Evolutionary conservation across 2,888 invertebrate species (phyloP).

Genomic region (Watsonalla binaria): DNA sequence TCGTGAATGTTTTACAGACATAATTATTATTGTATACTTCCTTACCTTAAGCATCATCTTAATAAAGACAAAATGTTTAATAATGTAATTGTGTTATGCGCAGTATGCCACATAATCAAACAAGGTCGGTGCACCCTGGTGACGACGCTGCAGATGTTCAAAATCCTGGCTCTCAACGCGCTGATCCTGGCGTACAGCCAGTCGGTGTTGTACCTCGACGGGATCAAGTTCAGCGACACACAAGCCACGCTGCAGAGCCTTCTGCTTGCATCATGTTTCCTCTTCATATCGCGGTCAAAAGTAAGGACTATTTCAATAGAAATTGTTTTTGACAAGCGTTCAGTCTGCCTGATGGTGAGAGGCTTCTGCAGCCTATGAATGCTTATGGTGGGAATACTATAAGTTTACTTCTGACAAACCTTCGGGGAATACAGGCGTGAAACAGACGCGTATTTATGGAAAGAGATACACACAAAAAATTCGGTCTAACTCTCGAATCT

Average conservation of each 20-base stretch:
- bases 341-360: too few species aligned
- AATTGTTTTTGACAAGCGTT: too few species aligned
- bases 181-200: conserved; percentile 98
- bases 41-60: too few species aligned
- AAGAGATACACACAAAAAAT: too few species aligned
- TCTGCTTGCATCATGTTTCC: conserved; percentile 96
- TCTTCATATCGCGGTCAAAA: conserved; percentile 98
- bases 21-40: too few species aligned
- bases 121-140: conserved; percentile 99
- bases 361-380: too few species aligned
- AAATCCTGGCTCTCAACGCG: conserved; percentile 98
- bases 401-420: too few species aligned
- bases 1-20: too few species aligned
- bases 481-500: too few species aligned
- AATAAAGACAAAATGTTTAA: not conserved
- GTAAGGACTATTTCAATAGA: conserved; percentile 59
- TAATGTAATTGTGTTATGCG: not conserved
- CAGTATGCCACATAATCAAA: conserved; percentile 99
- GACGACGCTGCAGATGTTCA: conserved; percentile 99
- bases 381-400: too few species aligned
- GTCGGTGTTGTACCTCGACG: conserved; percentile 98
- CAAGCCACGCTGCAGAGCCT: conserved; percentile 99
- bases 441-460: too few species aligned
- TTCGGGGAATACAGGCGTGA: too few species aligned
- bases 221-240: conserved; percentile 97